phyloP scores from a whole-genome alignment of 2,113 vertebrate species.

The Toxotes jaculatrix region DNA sequence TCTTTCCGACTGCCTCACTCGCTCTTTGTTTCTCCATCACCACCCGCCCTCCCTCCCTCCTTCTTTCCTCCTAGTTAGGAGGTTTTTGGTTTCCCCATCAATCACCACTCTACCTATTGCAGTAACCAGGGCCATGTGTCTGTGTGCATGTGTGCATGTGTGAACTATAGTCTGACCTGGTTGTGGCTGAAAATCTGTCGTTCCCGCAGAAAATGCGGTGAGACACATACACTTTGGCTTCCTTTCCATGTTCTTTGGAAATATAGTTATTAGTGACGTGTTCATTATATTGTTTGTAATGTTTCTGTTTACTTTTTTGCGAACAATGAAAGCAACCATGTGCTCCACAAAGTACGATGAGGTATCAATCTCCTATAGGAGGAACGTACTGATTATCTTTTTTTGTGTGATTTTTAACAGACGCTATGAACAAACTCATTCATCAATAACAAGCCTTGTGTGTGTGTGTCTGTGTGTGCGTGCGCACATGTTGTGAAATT shows the following conservation, averaged over 20 bases:
- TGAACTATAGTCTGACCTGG: slow-evolving; percentile 51
- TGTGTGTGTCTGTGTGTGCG: slow-evolving; percentile 28
- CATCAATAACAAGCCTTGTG: slow-evolving; percentile 36
- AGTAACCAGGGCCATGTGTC: slow-evolving; percentile 80
- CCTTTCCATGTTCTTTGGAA: not conserved
- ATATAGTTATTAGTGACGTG: not conserved
- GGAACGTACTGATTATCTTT: not conserved
- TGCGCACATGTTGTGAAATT: slow-evolving; percentile 27
- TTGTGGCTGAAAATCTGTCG: slow-evolving; percentile 38
- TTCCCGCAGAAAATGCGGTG: slow-evolving; percentile 21
- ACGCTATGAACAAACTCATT: slow-evolving; percentile 54
- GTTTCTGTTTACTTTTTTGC: not conserved
- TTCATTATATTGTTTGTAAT: not conserved
- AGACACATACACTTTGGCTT: not conserved
- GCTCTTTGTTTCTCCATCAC: slow-evolving; percentile 11
- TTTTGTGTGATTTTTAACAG: slow-evolving; percentile 9
- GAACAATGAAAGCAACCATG: not conserved
- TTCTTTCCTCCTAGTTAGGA: slow-evolving; percentile 40
- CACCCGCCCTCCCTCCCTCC: not conserved
- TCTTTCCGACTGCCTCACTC: slow-evolving; percentile 4
- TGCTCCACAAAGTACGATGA: not conserved
- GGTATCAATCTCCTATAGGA: not conserved
- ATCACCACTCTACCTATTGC: slow-evolving; percentile 70
- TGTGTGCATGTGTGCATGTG: slow-evolving; percentile 13
- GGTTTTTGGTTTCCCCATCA: slow-evolving; percentile 78